Evolutionary conservation across 2,797 vertebrate species (phyloP), one percentile per base, ranked within the genome.

Genomic region (Vultur gryphus): DNA sequence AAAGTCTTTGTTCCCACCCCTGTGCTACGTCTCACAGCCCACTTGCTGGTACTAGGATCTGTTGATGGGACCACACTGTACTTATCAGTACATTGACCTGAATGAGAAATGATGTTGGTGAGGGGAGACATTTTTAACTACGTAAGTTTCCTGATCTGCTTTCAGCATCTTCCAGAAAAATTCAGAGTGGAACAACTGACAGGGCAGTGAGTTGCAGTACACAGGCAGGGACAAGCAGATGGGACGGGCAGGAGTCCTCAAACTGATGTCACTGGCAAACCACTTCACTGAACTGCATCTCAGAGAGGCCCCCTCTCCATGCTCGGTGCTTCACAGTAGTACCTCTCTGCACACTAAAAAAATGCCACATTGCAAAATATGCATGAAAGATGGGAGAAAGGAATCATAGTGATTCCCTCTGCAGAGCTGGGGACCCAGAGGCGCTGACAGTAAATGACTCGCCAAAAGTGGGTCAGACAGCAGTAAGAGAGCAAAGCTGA

Each of bases 301-400:
- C 52, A 65, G 54, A 64, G 28, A 25, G 10, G 13, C 33, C 24
- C 31, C 31, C 7, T 11, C 3, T 37, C 69, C 0, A 0, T 67
- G 49, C 41, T 88, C 5, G 0, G 2, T 48, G 39, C 33, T 61
- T 51, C 64, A 33, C 55, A 66, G 55, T 10, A 64, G 41, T 39
- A 35, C 44, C 52, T 83, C 19, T 23, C n/a, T 46, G 28, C 13
- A 51, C 2, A 18, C 9, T 21, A 16, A 54, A 52, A 58, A 84
- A 61, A 57, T 15, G 3, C 4, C 49, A 25, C 33, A 39, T 24
- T 72, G 17, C 21, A 92, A 84, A 82, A 72, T 16, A 35, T 6
- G 6, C 16, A 5, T 43, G 26, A 72, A 84, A 72, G 28, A 26
- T 64, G 44, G 19, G 61, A 76, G 48, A 76, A 72, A 76, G n/a